phyloP scores from a whole-genome alignment of 2,113 vertebrate species.

The Desmodus rotundus region DNA sequence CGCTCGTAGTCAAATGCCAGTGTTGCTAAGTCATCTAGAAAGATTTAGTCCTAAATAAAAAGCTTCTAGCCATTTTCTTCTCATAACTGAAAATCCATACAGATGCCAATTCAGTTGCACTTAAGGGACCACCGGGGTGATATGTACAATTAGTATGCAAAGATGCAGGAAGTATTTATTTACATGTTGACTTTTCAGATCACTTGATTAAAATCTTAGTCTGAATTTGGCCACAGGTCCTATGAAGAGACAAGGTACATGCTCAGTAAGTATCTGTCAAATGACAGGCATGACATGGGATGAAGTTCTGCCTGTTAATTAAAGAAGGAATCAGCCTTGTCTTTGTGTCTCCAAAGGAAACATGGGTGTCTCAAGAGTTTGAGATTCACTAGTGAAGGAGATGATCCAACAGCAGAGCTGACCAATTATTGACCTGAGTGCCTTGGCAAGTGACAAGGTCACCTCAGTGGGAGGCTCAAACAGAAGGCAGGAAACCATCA shows the following conservation, averaged over 20 bases:
- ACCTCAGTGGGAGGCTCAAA: background rate
- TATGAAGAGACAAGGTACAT: background rate
- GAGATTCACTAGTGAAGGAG: background rate
- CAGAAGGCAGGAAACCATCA: background rate
- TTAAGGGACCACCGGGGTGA: background rate
- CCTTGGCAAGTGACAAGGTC: background rate
- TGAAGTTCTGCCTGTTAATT: background rate
- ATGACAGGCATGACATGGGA: background rate
- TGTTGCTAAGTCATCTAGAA: background rate
- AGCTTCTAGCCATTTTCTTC: background rate
- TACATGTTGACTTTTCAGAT: background rate
- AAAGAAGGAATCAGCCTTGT: background rate
- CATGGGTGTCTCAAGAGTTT: background rate
- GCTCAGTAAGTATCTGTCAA: background rate
- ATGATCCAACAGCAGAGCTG: background rate
- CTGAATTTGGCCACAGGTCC: background rate
- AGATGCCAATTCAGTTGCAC: background rate
- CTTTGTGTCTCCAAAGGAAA: background rate
- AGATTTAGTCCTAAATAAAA: conserved; percentile 7
- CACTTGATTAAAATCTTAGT: background rate
- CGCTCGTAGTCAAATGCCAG: background rate
- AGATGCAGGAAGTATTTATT: background rate
- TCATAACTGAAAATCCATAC: background rate
- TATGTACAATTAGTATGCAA: background rate
- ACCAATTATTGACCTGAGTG: background rate